Percentiles rank a stretch among this genome's conserved stretches.
phyloP scores from a whole-genome alignment of 2,113 vertebrate species.

The Psephotus haematonotus region DNA sequence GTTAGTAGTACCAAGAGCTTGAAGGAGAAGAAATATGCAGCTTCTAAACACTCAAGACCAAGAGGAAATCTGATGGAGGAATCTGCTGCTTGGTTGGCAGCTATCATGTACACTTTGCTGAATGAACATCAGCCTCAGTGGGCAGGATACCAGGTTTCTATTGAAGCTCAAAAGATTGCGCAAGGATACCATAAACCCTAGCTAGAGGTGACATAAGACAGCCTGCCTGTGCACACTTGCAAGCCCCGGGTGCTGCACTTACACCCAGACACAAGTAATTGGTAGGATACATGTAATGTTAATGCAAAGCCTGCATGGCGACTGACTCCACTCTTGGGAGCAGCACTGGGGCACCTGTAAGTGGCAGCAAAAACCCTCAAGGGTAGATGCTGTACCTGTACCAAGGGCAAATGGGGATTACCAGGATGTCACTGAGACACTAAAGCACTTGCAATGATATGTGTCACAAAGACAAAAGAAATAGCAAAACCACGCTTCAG shows the following conservation, averaged over 20 bases:
- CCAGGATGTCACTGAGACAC: not conserved
- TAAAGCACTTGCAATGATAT: not conserved
- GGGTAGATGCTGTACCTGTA: not conserved
- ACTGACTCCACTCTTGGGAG: not conserved
- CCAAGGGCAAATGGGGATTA: not conserved
- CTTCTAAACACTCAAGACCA: not conserved
- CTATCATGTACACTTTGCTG: not conserved
- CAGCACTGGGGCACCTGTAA: too few species aligned
- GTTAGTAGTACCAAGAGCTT: not conserved
- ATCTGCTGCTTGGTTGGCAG: not conserved
- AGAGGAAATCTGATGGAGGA: not conserved
- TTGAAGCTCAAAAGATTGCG: not conserved
- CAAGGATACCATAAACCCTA: not conserved
- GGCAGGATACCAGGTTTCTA: not conserved
- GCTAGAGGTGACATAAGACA: not conserved
- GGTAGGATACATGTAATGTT: accelerated
- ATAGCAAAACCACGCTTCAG: not conserved
- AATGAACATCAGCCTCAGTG: not conserved
- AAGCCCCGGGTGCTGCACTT: not conserved
- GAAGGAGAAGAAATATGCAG: not conserved
- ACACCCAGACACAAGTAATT: too few species aligned
- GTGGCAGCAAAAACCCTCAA: accelerated
- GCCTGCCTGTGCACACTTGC: not conserved
- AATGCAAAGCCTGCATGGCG: accelerated
- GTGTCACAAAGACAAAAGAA: not conserved